phyloP scores from a whole-genome alignment of 1,140 invertebrate genomes.

The Lamellibrachia luymesi region DNA sequence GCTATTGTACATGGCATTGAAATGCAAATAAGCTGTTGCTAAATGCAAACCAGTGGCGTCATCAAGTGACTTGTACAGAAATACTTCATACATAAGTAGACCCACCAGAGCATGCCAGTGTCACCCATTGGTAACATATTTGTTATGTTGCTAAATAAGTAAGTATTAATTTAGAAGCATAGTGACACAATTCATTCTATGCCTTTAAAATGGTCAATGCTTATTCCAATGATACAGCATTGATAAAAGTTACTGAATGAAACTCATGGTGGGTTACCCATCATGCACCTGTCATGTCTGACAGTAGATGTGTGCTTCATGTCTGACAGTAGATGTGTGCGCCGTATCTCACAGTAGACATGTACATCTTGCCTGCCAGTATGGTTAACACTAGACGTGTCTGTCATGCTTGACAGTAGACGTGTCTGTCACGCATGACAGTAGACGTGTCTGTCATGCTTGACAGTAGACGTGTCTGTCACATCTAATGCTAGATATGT shows the following conservation, averaged over 20 bases:
- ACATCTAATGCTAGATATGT: not conserved
- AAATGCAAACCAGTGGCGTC: too few relatives aligned
- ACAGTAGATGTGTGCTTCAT: not conserved
- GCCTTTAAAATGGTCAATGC: not conserved
- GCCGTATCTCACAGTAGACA: not conserved
- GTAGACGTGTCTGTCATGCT: not conserved
- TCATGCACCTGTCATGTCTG: not conserved
- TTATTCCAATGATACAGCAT: not conserved
- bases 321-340: not conserved
- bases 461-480: not conserved
- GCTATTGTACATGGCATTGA: not conserved
- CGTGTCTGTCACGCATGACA: not conserved
- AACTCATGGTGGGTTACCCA: not conserved
- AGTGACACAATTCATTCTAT: not conserved
- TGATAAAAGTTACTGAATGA: not conserved
- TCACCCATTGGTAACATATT: not conserved
- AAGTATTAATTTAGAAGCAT: not conserved
- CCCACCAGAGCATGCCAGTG: too few relatives aligned
- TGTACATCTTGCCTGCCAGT: not conserved
- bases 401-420: not conserved
- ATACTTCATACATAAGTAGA: not conserved
- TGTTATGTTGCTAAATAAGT: not conserved
- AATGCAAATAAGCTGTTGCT: not conserved
- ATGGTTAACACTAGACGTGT: not conserved
- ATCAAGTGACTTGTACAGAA: not conserved